Evolutionary conservation across 2,797 vertebrate genomes (phyloP).

Genomic region (Sandelia bainsii): DNA sequence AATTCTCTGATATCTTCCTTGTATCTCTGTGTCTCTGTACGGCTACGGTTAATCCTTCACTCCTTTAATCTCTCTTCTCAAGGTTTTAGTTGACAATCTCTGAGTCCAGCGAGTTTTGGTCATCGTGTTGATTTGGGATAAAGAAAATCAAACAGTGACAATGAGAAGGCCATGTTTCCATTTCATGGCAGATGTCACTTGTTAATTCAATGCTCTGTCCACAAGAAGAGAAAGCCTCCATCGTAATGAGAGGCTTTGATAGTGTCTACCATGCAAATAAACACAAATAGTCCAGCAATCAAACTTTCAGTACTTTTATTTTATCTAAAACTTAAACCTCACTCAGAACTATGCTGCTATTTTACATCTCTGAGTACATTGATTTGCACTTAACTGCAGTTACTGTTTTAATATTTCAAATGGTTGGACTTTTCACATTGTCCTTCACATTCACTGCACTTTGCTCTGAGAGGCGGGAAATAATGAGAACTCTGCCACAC

Average conservation of each 20-base stretch:
- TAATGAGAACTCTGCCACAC: conserved; percentile 42
- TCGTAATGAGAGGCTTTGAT: conserved; percentile 12
- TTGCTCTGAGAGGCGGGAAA: conserved; percentile 30
- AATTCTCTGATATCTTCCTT: conserved; percentile 33
- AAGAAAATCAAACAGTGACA: conserved; percentile 17
- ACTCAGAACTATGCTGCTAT: no score
- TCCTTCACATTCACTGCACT: conserved; percentile 27
- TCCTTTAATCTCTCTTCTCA: conserved; percentile 28
- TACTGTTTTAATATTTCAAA: no score
- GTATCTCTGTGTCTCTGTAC: conserved; percentile 35
- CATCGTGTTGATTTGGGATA: conserved; percentile 42
- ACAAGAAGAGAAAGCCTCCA: neutral
- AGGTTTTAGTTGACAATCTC: conserved; percentile 35
- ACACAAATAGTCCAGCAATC: no score
- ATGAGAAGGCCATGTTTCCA: conserved; percentile 24
- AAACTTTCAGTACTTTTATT: no score
- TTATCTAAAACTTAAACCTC: no score
- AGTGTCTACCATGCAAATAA: conserved; percentile 7
- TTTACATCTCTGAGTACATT: no score
- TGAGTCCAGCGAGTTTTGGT: conserved; percentile 34
- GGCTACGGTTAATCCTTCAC: conserved; percentile 42
- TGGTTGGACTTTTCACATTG: conserved; percentile 34
- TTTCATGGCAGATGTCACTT: conserved; percentile 26
- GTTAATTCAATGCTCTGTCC: conserved; percentile 26
- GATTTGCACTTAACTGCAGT: no score